Evolutionary conservation across 2,113 vertebrate genomes (phyloP).

Genomic region (Patagioenas fasciata): DNA sequence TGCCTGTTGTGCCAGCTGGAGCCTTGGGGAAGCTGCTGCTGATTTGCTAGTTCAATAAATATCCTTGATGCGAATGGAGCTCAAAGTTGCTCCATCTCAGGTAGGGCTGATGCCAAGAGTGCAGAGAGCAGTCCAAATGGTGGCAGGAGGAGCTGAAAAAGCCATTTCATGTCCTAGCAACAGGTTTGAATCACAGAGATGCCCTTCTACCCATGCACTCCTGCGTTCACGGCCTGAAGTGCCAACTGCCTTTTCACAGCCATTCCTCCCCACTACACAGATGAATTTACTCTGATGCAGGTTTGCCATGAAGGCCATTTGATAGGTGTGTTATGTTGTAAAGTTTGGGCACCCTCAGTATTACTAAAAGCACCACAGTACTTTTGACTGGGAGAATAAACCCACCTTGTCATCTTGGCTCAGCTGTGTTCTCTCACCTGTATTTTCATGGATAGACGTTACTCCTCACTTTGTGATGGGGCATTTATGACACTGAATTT

Average conservation of each 20-base stretch:
- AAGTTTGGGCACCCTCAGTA: neutral
- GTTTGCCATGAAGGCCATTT: neutral
- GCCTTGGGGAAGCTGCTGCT: neutral
- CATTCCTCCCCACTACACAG: neutral
- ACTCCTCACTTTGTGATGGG: neutral
- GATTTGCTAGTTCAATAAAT: neutral
- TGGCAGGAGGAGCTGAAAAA: neutral
- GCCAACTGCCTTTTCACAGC: neutral
- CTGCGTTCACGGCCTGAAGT: neutral
- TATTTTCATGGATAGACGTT: neutral
- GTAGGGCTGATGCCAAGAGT: neutral
- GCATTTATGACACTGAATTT: neutral
- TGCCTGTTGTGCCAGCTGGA: neutral
- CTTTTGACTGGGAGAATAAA: neutral
- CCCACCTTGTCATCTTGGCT: neutral
- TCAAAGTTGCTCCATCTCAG: neutral
- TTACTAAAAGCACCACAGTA: neutral
- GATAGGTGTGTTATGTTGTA: neutral
- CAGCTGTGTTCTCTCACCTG: neutral
- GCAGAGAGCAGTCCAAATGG: neutral
- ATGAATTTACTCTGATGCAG: neutral
- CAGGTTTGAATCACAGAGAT: neutral
- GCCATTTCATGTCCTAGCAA: neutral
- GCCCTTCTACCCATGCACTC: neutral
- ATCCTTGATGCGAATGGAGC: neutral